Percentiles rank a stretch among this genome's conserved stretches.
These are phyloP conservation scores for Trachelus iudaicus DNA, from an alignment of 2,888 invertebrate genomes.

Conservation along the genomic window DNA sequence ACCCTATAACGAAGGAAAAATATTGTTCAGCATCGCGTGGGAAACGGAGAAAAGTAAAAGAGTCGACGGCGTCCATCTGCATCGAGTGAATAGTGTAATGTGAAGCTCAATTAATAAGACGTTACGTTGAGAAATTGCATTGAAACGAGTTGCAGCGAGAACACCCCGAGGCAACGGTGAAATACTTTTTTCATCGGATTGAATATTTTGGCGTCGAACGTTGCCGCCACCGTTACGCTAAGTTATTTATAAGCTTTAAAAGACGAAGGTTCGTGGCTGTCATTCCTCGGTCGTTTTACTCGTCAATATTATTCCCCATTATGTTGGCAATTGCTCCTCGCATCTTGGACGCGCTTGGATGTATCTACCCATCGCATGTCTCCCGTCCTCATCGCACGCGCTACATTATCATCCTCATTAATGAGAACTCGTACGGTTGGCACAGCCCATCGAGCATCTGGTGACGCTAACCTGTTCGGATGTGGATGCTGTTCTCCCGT, in stretches of 20 bases:
- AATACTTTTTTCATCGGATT: not conserved
- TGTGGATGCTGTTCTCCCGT: not conserved
- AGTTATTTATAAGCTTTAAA: not conserved
- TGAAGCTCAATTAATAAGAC: not conserved
- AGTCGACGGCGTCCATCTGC: not conserved
- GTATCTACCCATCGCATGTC: not conserved
- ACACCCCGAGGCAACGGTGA: not conserved
- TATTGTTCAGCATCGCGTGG: not conserved
- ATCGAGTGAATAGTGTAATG: not conserved
- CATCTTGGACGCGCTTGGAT: not conserved
- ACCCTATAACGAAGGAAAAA: not conserved
- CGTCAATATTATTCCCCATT: not conserved
- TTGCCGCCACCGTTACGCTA: not conserved
- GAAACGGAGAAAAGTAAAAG: not conserved
- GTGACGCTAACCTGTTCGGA: not conserved
- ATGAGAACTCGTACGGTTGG: not conserved
- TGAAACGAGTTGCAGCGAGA: not conserved
- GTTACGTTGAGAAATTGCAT: not conserved
- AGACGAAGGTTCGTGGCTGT: not conserved
- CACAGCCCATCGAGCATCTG: not conserved
- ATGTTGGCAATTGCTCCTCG: not conserved
- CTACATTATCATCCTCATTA: not conserved
- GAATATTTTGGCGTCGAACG: not conserved
- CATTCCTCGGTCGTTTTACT: not conserved
- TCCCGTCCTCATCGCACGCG: not conserved